Conservation (phyloP, 2,888 invertebrate genomes). For the Andrena minutula region DNA sequence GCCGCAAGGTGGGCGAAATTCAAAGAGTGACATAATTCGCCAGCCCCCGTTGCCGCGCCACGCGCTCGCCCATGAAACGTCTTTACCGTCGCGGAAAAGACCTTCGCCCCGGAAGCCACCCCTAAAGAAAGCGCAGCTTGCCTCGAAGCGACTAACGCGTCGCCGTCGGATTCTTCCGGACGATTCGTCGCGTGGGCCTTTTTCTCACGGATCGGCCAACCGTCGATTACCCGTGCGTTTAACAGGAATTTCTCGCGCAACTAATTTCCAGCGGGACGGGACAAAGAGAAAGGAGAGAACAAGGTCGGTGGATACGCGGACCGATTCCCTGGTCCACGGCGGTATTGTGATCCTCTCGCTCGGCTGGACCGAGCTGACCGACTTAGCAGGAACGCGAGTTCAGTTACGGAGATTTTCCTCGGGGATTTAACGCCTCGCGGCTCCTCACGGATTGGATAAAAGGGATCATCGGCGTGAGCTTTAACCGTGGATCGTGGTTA, state of each 20-base stretch:
- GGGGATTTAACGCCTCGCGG: slow-evolving; percentile 83
- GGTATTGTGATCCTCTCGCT: slow-evolving; percentile 76
- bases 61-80: not conserved
- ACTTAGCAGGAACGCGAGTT: slow-evolving; percentile 76
- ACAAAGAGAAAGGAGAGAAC: slow-evolving; percentile 25
- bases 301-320: slow-evolving; percentile 39
- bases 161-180: slow-evolving; percentile 37
- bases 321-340: slow-evolving; percentile 54
- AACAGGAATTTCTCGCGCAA: slow-evolving; percentile 74
- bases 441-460: slow-evolving; percentile 76
- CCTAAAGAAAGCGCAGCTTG: not conserved
- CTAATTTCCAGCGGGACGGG: slow-evolving; percentile 70
- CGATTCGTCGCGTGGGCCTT: slow-evolving; percentile 69
- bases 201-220: slow-evolving; percentile 57
- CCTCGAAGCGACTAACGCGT: not conserved
- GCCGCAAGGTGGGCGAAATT: not conserved
- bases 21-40: not conserved
- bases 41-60: not conserved
- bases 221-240: slow-evolving; percentile 70
- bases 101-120: not conserved
- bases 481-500: slow-evolving; percentile 74
- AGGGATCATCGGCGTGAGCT: slow-evolving; percentile 76
- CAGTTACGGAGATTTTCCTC: slow-evolving; percentile 76
- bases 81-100: not conserved
- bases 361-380: slow-evolving; percentile 79